Base-by-base conservation (phyloP, 2,113 vertebrate species). In the Scytalopus superciliaris region DNA sequence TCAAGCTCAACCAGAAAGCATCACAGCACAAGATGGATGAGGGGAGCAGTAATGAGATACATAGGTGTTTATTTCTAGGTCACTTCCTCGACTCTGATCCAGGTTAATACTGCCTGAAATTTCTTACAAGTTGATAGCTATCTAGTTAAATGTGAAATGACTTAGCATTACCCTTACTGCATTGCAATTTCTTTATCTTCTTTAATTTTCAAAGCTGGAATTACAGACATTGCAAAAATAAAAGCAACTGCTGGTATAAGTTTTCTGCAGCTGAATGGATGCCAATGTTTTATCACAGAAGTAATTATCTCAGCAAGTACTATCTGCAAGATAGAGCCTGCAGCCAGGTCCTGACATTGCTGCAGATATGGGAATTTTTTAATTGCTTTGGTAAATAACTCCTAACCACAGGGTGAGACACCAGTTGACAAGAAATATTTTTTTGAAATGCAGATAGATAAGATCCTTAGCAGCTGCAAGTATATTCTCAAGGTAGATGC, bases 61-160 rank as follows among this genome's bases (percentile, higher is more conserved):
- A 75, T 12, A 44, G 40, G 14, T 89, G 55, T 76, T 84, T 87
- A 79, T 89, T 94, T 95, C 77, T 89, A 76, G 53, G 81, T 94
- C 66, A 66, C 31, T 94, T 70, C 35, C 22, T 87, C 87, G 74
- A 84, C 33, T 82, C 52, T 56, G 40, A 84, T 91, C 74, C 77
- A 68, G 66, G 49, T 72, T 40, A 89, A 56, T 84, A 39, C 14
- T 1, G 7, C 31, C 40, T 92, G 57, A 87, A 87, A 85, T 52
- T 70, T 91, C 52, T 76, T 87, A 57, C 56, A 91, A 64, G 76
- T 82, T 95, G 66, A 69, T 68, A 69, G 31, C 62, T 89, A 31
- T n/a, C 79, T 79, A 47, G 27, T 63, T 94, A 68, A 59, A 87
- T 12, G 31, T 73, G 19, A 96, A 87, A 87, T 85, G 18, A 73